phyloP scores from a whole-genome alignment of 2,888 invertebrate species.

The Amblyteles armatorius region DNA sequence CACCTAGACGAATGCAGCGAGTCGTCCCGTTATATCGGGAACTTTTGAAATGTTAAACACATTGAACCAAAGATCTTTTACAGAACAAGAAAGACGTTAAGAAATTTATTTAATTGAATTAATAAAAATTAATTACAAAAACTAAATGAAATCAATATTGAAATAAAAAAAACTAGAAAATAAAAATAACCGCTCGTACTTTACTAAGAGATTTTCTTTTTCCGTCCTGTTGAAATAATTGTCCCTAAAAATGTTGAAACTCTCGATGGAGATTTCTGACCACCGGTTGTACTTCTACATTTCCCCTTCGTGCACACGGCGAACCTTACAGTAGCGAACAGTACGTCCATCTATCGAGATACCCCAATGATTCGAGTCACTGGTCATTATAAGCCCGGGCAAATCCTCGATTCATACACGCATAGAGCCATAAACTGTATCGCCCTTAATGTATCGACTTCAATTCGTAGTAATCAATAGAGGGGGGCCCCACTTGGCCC shows the following conservation, averaged over 20 bases:
- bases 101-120: too few relatives aligned
- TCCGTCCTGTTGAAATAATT: background rate
- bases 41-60: too few relatives aligned
- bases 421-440: conserved; percentile 42
- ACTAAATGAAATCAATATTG: too few relatives aligned
- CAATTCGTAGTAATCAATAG: conserved; percentile 56
- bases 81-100: too few relatives aligned
- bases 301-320: conserved; percentile 45
- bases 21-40: too few relatives aligned
- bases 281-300: conserved; percentile 11
- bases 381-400: conserved; percentile 41
- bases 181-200: too few relatives aligned
- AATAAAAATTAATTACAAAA: too few relatives aligned
- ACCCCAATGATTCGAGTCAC: conserved; percentile 40
- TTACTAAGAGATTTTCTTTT: too few relatives aligned
- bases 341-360: conserved; percentile 2
- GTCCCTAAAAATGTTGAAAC: conserved; percentile 42
- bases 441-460: conserved; percentile 51
- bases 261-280: conserved; percentile 58
- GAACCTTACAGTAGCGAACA: background rate
- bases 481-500: conserved; percentile 23
- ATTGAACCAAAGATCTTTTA: too few relatives aligned
- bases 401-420: conserved; percentile 45
- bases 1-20: background rate
- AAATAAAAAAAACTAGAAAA: too few relatives aligned